Conservation (phyloP, 2,888 invertebrate species). For the Abrostola tripartita region DNA sequence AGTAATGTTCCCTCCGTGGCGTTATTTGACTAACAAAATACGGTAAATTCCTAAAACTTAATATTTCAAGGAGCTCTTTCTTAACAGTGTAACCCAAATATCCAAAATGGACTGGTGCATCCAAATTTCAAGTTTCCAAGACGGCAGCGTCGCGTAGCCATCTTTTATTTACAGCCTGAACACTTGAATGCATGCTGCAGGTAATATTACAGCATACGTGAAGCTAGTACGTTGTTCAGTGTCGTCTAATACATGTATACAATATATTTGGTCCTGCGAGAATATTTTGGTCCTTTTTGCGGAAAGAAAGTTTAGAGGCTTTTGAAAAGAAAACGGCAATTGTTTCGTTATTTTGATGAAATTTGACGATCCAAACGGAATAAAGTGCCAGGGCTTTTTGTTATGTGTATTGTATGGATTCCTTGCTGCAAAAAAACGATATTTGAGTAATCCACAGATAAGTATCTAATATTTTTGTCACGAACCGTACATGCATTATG, state of each 20-base stretch:
- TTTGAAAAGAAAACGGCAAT: neutral
- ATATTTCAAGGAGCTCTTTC: neutral
- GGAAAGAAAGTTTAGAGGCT: neutral
- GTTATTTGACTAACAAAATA: too few species aligned
- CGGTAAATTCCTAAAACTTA: constrained; percentile 15
- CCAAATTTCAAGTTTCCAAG: constrained; percentile 10
- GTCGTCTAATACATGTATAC: neutral
- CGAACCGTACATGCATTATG: too few species aligned
- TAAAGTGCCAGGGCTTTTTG: too few species aligned
- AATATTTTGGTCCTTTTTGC: neutral
- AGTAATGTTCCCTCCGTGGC: too few species aligned
- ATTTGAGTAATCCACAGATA: too few species aligned
- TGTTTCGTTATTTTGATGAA: neutral
- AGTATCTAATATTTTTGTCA: too few species aligned
- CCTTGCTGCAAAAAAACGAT: too few species aligned
- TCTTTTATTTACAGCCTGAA: constrained; percentile 38
- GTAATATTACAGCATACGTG: constrained; percentile 16
- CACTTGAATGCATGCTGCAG: constrained; percentile 38
- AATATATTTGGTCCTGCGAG: neutral
- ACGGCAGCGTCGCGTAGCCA: constrained; percentile 6
- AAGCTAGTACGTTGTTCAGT: neutral
- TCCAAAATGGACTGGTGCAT: constrained; percentile 13
- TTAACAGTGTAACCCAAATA: neutral
- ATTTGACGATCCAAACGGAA: neutral
- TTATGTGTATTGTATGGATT: too few species aligned